Percentiles rank a stretch among this genome's conserved stretches.
These are phyloP conservation scores for Mormyrus iriodes DNA, from an alignment of 2,113 vertebrate species.

Conservation along the genomic window DNA sequence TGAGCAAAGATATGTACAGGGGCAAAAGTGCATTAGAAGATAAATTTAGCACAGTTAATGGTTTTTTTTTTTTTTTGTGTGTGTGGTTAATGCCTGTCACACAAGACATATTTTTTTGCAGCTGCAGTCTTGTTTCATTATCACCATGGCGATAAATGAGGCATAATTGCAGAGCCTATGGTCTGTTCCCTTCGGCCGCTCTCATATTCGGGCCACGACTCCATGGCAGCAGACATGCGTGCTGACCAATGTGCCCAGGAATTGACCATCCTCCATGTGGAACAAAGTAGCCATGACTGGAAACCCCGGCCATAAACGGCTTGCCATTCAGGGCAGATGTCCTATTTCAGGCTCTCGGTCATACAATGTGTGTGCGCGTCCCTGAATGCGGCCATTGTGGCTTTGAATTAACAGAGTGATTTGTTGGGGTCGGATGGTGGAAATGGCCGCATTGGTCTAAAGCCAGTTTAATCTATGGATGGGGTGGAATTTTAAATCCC, in stretches of 20 bases:
- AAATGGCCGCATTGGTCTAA: background rate
- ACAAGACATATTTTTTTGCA: background rate
- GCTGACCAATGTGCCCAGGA: background rate
- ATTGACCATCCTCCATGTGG: background rate
- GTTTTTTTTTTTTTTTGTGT: background rate
- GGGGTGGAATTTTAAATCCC: background rate
- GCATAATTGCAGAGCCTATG: background rate
- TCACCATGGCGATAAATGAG: conserved; percentile 15
- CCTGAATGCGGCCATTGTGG: background rate
- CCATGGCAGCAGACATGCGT: background rate
- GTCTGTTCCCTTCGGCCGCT: background rate
- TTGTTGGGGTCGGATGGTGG: background rate
- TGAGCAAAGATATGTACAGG: background rate
- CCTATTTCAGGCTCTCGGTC: background rate
- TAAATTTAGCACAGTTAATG: background rate
- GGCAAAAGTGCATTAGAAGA: background rate
- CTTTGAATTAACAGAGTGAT: background rate
- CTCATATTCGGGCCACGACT: background rate
- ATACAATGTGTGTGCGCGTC: background rate
- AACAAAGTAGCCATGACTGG: background rate
- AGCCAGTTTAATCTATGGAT: background rate
- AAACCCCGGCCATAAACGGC: background rate
- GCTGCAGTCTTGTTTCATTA: conserved; percentile 5
- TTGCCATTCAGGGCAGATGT: background rate
- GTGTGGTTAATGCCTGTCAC: background rate